Percentiles rank a stretch among this genome's conserved stretches.
phyloP scores from a whole-genome alignment of 2,113 vertebrate genomes.

The Notarius lentiginosus region DNA sequence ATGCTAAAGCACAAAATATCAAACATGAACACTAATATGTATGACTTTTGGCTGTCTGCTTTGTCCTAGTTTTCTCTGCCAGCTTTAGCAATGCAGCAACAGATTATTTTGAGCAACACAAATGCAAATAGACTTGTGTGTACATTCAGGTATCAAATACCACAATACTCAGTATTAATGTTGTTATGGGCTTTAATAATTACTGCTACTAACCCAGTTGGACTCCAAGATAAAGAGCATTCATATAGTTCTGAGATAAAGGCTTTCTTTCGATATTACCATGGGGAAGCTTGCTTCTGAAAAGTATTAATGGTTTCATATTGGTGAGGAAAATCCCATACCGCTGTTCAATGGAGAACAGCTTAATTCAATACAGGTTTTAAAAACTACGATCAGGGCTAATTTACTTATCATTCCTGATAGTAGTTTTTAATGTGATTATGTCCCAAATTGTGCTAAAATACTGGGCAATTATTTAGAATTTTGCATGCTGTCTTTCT shows the following conservation, averaged over 20 bases:
- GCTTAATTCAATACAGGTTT: background rate
- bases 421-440: background rate
- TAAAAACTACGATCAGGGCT: background rate
- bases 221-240: background rate
- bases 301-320: background rate
- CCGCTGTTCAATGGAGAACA: background rate
- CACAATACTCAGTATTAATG: no score
- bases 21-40: background rate
- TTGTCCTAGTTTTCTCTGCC: no score
- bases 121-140: no score
- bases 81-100: no score
- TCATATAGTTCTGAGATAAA: background rate
- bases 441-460: background rate
- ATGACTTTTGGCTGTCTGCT: no score
- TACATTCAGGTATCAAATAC: no score
- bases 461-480: background rate
- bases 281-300: background rate
- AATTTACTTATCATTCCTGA: background rate
- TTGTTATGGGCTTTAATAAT: background rate
- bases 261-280: background rate
- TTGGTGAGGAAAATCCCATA: background rate
- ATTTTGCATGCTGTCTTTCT: background rate
- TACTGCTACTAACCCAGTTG: background rate
- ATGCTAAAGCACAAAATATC: constrained; percentile 14
- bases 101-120: no score